Conservation (phyloP, 2,797 vertebrate genomes). For the Mormyrops boulengeri region DNA sequence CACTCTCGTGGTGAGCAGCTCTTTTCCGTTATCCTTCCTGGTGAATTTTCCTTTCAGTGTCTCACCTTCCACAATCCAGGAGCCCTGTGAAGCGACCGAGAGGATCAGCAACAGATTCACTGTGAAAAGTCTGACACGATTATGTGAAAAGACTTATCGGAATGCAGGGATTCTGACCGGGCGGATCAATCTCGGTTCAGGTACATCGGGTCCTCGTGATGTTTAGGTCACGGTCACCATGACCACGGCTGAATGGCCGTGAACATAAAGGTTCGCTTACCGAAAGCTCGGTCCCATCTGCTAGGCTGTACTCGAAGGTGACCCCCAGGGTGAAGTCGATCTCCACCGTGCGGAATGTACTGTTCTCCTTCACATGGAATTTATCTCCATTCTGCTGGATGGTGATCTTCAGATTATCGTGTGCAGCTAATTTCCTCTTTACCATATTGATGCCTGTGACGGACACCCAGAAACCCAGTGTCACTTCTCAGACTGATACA, state of each 20-base stretch:
- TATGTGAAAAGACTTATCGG: not conserved
- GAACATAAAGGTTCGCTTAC: constrained; percentile 53
- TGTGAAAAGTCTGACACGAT: not conserved
- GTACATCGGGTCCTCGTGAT: not conserved
- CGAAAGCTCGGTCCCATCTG: constrained; percentile 80
- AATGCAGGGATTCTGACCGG: not conserved
- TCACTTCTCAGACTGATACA: not conserved
- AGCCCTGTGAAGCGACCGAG: constrained; percentile 56
- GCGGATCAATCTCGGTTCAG: not conserved
- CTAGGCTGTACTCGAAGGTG: constrained; percentile 74
- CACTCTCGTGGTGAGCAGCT: constrained; percentile 61
- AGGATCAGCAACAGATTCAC: not conserved
- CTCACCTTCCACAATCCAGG: constrained; percentile 71
- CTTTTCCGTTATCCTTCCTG: constrained; percentile 81
- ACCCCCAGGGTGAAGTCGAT: constrained; percentile 78
- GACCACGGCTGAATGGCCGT: not conserved
- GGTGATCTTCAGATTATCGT: constrained; percentile 82
- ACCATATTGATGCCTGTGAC: constrained; percentile 73
- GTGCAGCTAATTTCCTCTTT: constrained; percentile 85
- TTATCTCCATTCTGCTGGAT: constrained; percentile 77
- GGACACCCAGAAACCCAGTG: not conserved
- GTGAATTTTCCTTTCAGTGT: constrained; percentile 68
- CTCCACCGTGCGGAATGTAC: constrained; percentile 76
- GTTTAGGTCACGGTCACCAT: not conserved
- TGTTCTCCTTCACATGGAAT: constrained; percentile 78